Conservation (phyloP, 1,140 invertebrate species). For the Bicyclus anynana region DNA sequence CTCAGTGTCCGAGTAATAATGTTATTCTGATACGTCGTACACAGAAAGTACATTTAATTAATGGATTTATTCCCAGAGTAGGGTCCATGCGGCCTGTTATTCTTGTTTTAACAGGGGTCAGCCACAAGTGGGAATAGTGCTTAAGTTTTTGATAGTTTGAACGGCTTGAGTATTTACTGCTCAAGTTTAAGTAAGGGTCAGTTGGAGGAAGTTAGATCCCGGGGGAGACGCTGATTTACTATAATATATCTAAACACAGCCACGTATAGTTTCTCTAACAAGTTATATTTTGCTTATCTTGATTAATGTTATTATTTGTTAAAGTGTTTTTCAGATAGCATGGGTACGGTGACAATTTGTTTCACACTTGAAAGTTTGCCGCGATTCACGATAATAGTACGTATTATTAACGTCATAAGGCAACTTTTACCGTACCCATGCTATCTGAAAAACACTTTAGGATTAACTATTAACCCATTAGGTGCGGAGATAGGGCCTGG, state of each 20-base stretch:
- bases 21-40: conserved; percentile 20
- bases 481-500: too few species aligned
- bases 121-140: conserved; percentile 60
- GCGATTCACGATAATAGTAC: too few species aligned
- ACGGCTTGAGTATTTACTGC: conserved; percentile 61
- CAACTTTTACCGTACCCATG: too few species aligned
- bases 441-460: too few species aligned
- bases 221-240: conserved; percentile 28
- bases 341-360: too few species aligned
- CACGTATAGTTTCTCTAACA: too few species aligned
- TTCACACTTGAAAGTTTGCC: too few species aligned
- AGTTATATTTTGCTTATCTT: too few species aligned
- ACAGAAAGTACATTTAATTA: conserved; percentile 34
- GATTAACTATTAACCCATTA: too few species aligned
- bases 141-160: conserved; percentile 73
- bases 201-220: conserved; percentile 42
- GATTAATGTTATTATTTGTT: too few species aligned
- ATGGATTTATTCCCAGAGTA: conserved; percentile 28
- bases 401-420: too few species aligned
- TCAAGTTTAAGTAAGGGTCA: conserved; percentile 41
- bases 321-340: too few species aligned
- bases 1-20: conserved; percentile 7
- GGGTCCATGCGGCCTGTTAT: conserved; percentile 23
- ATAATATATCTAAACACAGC: conserved; percentile 4
- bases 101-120: conserved; percentile 58